Evolutionary conservation across 2,113 vertebrate species (phyloP).

Genomic region (Synodontis membranacea): DNA sequence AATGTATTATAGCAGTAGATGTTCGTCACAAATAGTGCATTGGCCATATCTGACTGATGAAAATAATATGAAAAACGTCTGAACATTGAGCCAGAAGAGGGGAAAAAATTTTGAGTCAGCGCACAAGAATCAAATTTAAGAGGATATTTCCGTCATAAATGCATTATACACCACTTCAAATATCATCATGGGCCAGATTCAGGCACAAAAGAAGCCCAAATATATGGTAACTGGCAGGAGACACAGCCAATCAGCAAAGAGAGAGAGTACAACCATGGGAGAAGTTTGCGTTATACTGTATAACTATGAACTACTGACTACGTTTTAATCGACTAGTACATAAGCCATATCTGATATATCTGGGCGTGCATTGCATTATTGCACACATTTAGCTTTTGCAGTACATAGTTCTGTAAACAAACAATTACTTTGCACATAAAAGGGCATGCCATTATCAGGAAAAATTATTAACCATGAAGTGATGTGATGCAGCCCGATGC

Average conservation of each 20-base stretch:
- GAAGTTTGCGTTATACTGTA: background rate
- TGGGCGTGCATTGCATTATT: background rate
- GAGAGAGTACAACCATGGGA: background rate
- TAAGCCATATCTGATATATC: background rate
- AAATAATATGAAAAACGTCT: background rate
- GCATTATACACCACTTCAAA: background rate
- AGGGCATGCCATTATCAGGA: background rate
- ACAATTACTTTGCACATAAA: background rate
- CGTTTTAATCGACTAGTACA: background rate
- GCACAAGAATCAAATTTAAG: background rate
- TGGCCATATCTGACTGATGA: background rate
- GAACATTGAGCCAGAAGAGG: too few relatives aligned
- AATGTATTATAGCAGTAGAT: background rate
- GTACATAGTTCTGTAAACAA: conserved; percentile 4
- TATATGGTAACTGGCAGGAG: background rate
- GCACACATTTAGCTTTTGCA: background rate
- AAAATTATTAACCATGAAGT: background rate
- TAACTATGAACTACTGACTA: background rate
- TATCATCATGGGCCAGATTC: background rate
- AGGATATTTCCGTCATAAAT: background rate
- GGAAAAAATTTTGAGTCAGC: too few relatives aligned
- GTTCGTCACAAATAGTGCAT: background rate
- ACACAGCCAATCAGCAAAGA: background rate
- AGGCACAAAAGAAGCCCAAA: background rate
- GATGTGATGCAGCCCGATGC: background rate